A percentile compares a stretch with the other conserved stretches of the same genome.
Evolutionary conservation across 2,113 vertebrate genomes (phyloP).

Genomic region (Gracilinanus agilis): DNA sequence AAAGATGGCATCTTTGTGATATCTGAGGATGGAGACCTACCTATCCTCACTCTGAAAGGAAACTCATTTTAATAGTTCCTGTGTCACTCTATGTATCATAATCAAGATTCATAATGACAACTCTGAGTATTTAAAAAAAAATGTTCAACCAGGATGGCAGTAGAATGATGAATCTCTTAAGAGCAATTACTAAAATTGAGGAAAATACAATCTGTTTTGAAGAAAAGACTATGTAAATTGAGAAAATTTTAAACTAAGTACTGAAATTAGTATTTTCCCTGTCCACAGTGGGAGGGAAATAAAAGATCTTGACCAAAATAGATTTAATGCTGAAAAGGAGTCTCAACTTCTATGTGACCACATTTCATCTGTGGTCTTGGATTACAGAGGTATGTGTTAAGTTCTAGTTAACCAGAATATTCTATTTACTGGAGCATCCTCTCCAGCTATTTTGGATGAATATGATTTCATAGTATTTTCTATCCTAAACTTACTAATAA

Average conservation of each 20-base stretch:
- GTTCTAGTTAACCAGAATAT: neutral
- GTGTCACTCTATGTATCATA: neutral
- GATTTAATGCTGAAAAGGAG: neutral
- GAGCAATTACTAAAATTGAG: neutral
- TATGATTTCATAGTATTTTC: neutral
- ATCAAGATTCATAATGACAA: neutral
- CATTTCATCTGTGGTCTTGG: conserved; percentile 3
- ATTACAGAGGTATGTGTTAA: neutral
- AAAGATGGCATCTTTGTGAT: neutral
- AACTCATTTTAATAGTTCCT: neutral
- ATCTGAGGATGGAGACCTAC: neutral
- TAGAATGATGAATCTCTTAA: neutral
- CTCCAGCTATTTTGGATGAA: conserved; percentile 5
- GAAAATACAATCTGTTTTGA: neutral
- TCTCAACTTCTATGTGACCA: conserved; percentile 17
- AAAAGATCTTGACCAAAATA: neutral
- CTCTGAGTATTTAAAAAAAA: neutral
- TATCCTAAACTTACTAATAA: neutral
- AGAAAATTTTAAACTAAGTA: neutral
- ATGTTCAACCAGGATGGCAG: neutral
- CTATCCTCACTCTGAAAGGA: neutral
- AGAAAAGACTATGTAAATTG: neutral
- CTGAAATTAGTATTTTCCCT: neutral
- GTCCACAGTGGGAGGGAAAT: neutral
- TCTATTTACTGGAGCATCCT: conserved; percentile 22